A percentile compares a stretch with the other conserved stretches of the same genome.
Evolutionary conservation across 2,888 invertebrate genomes (phyloP).

Genomic region (Aromia moschata): DNA sequence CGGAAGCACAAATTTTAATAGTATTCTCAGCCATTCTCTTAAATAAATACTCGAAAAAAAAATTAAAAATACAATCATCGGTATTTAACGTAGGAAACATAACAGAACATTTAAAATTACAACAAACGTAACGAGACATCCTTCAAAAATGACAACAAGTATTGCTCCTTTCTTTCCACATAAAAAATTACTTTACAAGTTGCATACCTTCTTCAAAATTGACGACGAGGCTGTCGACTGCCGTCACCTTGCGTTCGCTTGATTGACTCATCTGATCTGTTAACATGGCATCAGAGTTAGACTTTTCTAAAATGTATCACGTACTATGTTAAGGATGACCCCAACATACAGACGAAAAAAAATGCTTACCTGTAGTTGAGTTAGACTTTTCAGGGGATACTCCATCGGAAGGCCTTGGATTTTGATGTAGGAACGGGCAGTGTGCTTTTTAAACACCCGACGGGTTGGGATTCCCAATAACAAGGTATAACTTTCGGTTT

Average conservation of each 20-base stretch:
- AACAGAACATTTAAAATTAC: conserved; percentile 35
- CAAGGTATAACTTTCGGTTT: conserved; percentile 84
- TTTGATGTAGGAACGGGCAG: conserved; percentile 82
- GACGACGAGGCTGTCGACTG: conserved; percentile 78
- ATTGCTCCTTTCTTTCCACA: conserved; percentile 32
- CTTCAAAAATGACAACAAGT: conserved; percentile 33
- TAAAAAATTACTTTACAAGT: conserved; percentile 65
- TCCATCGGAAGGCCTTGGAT: conserved; percentile 52
- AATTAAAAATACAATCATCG: conserved; percentile 26
- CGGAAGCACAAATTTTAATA: conserved; percentile 18
- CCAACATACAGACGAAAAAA: no score
- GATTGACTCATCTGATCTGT: conserved; percentile 47
- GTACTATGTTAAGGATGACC: no score
- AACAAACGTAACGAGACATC: conserved; percentile 37
- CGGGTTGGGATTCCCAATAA: conserved; percentile 87
- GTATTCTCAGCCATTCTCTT: conserved; percentile 23
- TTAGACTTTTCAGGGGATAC: conserved; percentile 36
- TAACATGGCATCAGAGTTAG: conserved; percentile 32
- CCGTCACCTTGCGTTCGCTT: conserved; percentile 58
- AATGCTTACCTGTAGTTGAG: conserved; percentile 28
- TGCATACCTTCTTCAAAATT: conserved; percentile 87
- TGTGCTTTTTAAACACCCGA: conserved; percentile 86
- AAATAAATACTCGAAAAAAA: conserved; percentile 30
- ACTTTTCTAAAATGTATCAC: conserved; percentile 41
- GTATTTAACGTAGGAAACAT: conserved; percentile 23